phyloP scores from a whole-genome alignment of 2,797 vertebrate species.

The Lepus townsendii region DNA sequence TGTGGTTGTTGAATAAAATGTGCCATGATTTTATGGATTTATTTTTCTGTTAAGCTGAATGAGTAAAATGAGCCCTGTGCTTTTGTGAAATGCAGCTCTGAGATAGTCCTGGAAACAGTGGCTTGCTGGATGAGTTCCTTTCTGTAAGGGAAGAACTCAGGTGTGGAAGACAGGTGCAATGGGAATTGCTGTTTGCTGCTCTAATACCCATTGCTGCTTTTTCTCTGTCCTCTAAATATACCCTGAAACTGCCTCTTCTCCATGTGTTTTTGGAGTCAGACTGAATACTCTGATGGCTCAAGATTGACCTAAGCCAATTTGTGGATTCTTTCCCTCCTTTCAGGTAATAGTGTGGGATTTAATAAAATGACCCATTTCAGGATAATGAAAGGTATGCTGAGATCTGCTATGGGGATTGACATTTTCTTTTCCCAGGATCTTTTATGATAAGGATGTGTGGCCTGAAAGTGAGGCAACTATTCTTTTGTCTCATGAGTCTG shows the following conservation, averaged over 20 bases:
- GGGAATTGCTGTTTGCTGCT: not conserved
- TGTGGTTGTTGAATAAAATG: slow-evolving; percentile 49
- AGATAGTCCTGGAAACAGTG: not conserved
- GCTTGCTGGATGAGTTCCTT: slow-evolving; percentile 45
- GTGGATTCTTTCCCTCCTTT: not conserved
- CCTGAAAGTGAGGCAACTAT: not conserved
- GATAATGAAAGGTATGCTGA: not conserved
- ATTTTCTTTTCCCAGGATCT: not conserved
- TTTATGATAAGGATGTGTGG: not conserved
- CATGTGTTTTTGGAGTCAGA: not conserved
- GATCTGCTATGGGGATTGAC: not conserved
- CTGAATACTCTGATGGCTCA: not conserved
- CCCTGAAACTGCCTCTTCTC: not conserved
- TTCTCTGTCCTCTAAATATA: not conserved
- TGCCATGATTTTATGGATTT: slow-evolving; percentile 15
- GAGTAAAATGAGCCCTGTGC: slow-evolving; percentile 19
- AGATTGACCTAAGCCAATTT: not conserved
- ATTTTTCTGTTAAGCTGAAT: slow-evolving; percentile 36
- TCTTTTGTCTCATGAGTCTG: not conserved
- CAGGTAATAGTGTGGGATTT: not conserved
- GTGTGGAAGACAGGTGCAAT: not conserved
- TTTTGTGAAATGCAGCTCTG: slow-evolving; percentile 29
- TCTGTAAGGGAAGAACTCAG: not conserved
- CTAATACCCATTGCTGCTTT: not conserved
- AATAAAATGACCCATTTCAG: slow-evolving; percentile 6